Evolutionary conservation across 35 echinoderm and acorn worm genomes (phyloP), one percentile per base, ranked within the genome.

Genomic region (Anneissia japonica): DNA sequence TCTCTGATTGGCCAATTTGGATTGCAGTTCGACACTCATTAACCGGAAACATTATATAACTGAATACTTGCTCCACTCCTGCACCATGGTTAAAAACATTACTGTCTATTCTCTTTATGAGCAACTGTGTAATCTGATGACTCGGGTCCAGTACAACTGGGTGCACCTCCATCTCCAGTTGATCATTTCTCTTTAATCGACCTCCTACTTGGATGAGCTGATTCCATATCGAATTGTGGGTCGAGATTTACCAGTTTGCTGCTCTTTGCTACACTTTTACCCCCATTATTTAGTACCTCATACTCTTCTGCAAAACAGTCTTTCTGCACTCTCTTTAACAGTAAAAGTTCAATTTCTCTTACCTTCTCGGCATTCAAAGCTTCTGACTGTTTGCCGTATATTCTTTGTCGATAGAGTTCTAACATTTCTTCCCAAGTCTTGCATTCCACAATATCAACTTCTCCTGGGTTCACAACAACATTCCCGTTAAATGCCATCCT

Each of bases 171-270:
- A 88, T 35, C 0, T 88, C 86, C 4, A 55, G 21, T 4, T 73
- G 21, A 64, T 1, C 19, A 31, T 40, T 35, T 34, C 77, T 21
- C 13, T 40, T 81, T 35, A 88, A 39, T 56, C 86, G 64, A 11
- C 86, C 86, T 0, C 40, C 86, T 1, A 88, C 86, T 75, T 46
- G 3, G 36, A 88, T 88, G 19, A 88, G 0, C 41, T 88, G 55
- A 43, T 9, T 88, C 46, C 4, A 35, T 32, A 74, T 81, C 86
- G 26, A 77, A 88, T 46, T 81, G 16, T 64, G 86, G 86, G 29
- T 81, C 37, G 10, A 87, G 86, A 12, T 38, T 38, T 10, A 46
- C 26, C 31, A 87, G 21, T 17, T 41, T 72, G 35, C 86, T 87
- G 34, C 35, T 33, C 3, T 30, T 33, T 17, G 75, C 31, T 37